Evolutionary conservation across 92 coral and sea anemone genomes (phyloP).

Genomic region (Anthopleura xanthogrammica): DNA sequence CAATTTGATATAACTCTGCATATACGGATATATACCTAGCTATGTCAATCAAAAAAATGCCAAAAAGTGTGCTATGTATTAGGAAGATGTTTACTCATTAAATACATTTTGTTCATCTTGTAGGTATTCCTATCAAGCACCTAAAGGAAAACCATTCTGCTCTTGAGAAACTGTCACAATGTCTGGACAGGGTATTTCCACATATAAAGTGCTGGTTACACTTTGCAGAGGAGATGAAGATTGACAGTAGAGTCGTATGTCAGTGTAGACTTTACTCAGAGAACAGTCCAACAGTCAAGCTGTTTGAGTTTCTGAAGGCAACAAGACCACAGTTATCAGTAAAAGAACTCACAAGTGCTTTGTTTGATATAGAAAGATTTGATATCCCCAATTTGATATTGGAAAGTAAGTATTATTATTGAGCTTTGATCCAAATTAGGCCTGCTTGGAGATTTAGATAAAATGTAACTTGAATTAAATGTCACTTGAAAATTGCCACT

Average conservation of each 20-base stretch:
- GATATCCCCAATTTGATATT: no score
- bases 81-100: neutral
- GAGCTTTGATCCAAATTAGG: no score
- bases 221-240: constrained; percentile 4
- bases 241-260: neutral
- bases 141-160: neutral
- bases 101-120: neutral
- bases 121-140: neutral
- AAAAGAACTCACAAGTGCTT: no score
- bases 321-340: neutral
- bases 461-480: no score
- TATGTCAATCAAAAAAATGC: no score
- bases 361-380: no score
- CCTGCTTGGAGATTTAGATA: no score
- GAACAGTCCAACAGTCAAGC: constrained; percentile 22
- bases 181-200: constrained; percentile 14
- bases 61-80: no score
- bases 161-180: constrained; percentile 2
- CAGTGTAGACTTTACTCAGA: neutral
- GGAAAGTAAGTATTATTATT: no score
- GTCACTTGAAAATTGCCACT: no score
- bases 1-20: no score
- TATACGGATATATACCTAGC: no score
- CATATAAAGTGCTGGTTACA: constrained; percentile 13
- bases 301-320: constrained; percentile 9